phyloP scores from a whole-genome alignment of 2,797 vertebrate genomes.

The Enteromius argenteus region DNA sequence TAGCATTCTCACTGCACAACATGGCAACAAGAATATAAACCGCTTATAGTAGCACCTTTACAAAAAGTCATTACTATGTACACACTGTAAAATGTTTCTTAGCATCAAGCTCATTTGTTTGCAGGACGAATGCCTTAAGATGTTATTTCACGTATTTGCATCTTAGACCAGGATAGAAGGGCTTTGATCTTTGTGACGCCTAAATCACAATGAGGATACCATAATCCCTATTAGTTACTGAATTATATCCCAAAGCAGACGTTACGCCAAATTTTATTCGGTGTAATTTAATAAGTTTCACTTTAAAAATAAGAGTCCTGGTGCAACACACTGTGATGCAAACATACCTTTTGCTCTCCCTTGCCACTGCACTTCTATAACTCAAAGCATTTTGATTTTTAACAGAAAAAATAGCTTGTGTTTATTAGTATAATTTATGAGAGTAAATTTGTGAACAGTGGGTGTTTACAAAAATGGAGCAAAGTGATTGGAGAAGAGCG shows the following conservation, averaged over 20 bases:
- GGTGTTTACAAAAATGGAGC: not conserved
- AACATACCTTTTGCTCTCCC: not conserved
- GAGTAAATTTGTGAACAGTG: not conserved
- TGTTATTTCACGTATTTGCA: not conserved
- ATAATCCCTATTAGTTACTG: not conserved
- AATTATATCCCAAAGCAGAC: not conserved
- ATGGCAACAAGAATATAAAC: not conserved
- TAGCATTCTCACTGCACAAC: constrained; percentile 7
- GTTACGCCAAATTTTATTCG: not conserved
- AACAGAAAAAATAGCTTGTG: not conserved
- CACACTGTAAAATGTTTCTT: not conserved
- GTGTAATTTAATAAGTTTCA: not conserved
- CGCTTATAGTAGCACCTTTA: not conserved
- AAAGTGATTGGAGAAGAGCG: too few relatives aligned
- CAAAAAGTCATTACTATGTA: not conserved
- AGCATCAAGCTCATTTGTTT: not conserved
- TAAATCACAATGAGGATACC: not conserved
- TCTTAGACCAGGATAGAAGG: not conserved
- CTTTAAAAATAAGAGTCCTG: not conserved
- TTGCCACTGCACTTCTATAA: not conserved
- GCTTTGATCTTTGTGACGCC: not conserved
- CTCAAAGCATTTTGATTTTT: not conserved
- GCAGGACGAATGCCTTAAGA: not conserved
- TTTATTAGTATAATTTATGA: not conserved
- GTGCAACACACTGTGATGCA: not conserved